Percentiles rank a stretch among this genome's conserved stretches.
These are phyloP conservation scores for Dendronephthya gigantea DNA, from an alignment of 64 coral and sea anemone species.

Conservation along the genomic window DNA sequence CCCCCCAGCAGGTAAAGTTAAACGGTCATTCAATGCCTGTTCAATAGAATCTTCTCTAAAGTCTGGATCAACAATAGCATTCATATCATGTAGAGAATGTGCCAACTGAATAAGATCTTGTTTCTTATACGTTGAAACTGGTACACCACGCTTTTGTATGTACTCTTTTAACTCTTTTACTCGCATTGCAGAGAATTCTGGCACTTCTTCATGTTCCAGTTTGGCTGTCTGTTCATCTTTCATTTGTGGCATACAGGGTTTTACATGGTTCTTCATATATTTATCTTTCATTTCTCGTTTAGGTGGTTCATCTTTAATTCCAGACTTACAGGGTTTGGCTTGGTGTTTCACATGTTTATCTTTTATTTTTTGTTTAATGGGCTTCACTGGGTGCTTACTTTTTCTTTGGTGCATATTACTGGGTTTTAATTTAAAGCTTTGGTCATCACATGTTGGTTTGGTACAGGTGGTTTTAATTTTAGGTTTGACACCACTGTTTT, in stretches of 20 bases:
- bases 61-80: slow-evolving; percentile 11
- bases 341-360: neutral
- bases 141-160: neutral
- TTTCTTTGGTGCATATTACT: neutral
- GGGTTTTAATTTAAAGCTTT: neutral
- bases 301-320: too few relatives aligned
- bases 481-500: neutral
- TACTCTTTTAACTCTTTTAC: neutral
- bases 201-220: neutral
- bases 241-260: neutral
- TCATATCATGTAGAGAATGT: slow-evolving; percentile 3
- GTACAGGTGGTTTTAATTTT: neutral
- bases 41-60: slow-evolving; percentile 11
- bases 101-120: neutral
- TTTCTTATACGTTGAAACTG: slow-evolving; percentile 2
- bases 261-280: neutral
- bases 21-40: neutral
- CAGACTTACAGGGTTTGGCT: neutral
- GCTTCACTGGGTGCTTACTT: neutral
- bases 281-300: neutral
- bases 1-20: slow-evolving; percentile 9
- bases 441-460: neutral
- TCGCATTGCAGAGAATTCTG: neutral
- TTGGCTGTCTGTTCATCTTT: neutral
- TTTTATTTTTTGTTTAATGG: neutral